Percentiles rank a stretch among this genome's conserved stretches.
Evolutionary conservation across 2,888 invertebrate genomes (phyloP).

Genomic region (Bruchidius siliquastri): DNA sequence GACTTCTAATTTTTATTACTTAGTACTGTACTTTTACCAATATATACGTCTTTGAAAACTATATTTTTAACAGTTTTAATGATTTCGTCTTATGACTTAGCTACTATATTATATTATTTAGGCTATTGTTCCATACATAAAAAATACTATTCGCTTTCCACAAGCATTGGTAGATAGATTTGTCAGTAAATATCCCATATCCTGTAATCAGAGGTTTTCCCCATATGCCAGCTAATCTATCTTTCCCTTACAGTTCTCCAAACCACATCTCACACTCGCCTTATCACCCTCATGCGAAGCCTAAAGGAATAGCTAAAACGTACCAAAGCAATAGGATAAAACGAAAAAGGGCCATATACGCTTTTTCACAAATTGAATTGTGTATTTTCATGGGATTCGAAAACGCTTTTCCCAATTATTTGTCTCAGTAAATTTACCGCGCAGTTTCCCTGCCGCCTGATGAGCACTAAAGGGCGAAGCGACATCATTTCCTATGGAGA

Average conservation of each 20-base stretch:
- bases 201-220: too few relatives aligned
- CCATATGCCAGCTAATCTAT: neutral
- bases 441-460: neutral
- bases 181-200: too few relatives aligned
- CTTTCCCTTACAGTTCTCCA: neutral
- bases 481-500: neutral
- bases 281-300: neutral
- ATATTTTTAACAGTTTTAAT: too few relatives aligned
- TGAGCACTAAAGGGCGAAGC: neutral
- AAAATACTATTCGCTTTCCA: too few relatives aligned
- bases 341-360: neutral
- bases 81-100: too few relatives aligned
- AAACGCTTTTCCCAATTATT: neutral
- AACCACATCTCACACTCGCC: neutral
- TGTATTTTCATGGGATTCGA: neutral
- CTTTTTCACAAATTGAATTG: neutral
- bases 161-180: too few relatives aligned
- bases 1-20: too few relatives aligned
- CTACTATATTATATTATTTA: too few relatives aligned
- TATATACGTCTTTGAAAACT: too few relatives aligned
- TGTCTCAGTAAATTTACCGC: neutral
- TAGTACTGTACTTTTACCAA: too few relatives aligned
- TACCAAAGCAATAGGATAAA: neutral
- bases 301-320: neutral
- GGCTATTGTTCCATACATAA: too few relatives aligned